These are phyloP conservation scores for Drosophila kambysellisi DNA, from an alignment of 2,888 invertebrate genomes.

Conservation along the genomic window DNA sequence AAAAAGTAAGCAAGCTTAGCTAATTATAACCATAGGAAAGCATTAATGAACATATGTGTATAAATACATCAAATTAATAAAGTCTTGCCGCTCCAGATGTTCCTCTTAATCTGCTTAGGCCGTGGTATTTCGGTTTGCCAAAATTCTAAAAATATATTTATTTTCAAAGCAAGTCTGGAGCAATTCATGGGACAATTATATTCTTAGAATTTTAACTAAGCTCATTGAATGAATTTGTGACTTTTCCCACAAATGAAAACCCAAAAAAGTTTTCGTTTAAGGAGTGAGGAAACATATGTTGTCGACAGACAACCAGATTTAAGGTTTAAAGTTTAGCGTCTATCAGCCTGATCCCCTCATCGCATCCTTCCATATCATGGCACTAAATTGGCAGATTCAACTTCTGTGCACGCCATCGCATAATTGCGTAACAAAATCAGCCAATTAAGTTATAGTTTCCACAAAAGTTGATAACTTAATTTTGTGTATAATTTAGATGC, in stretches of 20 bases:
- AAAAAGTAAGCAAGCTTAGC: not conserved
- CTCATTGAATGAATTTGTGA: not conserved
- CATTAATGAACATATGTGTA: not conserved
- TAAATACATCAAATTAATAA: not conserved
- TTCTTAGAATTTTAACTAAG: not conserved
- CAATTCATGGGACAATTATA: not conserved
- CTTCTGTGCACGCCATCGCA: slow-evolving; percentile 23
- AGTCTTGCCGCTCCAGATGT: not conserved
- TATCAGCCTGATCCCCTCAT: slow-evolving; percentile 23
- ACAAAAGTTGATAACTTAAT: slow-evolving; percentile 60
- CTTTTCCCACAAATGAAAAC: not conserved
- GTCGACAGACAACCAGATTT: not conserved
- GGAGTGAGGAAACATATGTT: not conserved
- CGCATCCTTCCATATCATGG: slow-evolving; percentile 15
- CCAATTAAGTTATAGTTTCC: slow-evolving; percentile 63
- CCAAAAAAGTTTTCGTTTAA: not conserved
- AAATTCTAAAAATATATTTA: too few species aligned
- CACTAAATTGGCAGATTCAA: slow-evolving; percentile 18
- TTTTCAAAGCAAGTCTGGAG: not conserved
- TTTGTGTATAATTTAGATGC: slow-evolving; percentile 49
- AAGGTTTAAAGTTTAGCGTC: not conserved
- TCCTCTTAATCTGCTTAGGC: not conserved
- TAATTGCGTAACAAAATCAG: slow-evolving; percentile 67
- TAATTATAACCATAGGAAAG: not conserved
- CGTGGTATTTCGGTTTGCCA: not conserved